These are phyloP conservation scores for Dicyrtoma fusca DNA, from an alignment of 2,888 invertebrate species.

Conservation along the genomic window DNA sequence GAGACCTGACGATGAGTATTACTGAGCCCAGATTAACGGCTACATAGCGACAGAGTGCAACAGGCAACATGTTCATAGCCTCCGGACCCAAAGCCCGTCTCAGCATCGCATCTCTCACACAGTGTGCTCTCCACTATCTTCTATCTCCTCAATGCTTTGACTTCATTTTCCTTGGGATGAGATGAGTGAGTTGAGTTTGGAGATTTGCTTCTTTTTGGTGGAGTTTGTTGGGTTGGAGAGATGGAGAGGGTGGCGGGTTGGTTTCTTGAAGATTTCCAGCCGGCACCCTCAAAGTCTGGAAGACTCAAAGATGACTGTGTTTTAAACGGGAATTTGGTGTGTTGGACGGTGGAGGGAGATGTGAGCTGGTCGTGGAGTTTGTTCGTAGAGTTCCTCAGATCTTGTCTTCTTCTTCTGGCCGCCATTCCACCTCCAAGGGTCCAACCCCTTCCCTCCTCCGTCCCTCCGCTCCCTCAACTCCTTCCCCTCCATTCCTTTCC, in stretches of 20 bases:
- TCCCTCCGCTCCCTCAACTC: constrained; percentile 8
- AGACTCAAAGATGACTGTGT: no score
- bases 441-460: constrained; percentile 12
- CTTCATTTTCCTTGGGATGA: background rate
- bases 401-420: constrained; percentile 18
- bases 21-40: no score
- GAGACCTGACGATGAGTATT: no score
- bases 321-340: constrained; percentile 24
- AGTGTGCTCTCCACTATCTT: background rate
- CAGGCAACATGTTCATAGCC: constrained; percentile 40
- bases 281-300: constrained; percentile 41
- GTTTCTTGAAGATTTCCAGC: constrained; percentile 25
- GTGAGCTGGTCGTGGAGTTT: no score
- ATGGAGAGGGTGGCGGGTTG: constrained; percentile 23
- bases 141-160: background rate
- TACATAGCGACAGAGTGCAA: constrained; percentile 2
- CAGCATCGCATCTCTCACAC: background rate
- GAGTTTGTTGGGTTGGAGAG: background rate
- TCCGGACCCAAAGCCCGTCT: constrained; percentile 35
- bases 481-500: constrained; percentile 7
- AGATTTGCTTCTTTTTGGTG: no score
- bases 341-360: constrained; percentile 7
- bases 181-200: no score
- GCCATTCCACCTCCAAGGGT: constrained; percentile 36
- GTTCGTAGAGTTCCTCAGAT: background rate